These are phyloP conservation scores for Zhuqinia jingwanae DNA, from an alignment of 2,888 invertebrate genomes.

Conservation along the genomic window DNA sequence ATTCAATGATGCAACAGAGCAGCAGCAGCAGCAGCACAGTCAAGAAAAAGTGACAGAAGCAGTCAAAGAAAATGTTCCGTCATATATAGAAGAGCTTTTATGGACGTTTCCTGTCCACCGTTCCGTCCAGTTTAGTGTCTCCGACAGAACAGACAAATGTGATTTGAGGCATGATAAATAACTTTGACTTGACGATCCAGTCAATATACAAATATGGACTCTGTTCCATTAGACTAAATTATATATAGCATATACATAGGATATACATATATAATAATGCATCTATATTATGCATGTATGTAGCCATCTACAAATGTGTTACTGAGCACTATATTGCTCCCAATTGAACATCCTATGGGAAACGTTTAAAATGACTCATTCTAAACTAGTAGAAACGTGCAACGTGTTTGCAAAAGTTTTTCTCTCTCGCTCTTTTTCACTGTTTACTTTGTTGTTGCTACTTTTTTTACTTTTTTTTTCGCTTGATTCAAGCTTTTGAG, in stretches of 20 bases:
- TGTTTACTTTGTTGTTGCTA: not conserved
- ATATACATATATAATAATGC: too few relatives aligned
- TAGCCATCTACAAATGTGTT: too few relatives aligned
- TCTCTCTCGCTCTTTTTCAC: too few relatives aligned
- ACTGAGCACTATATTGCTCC: not conserved
- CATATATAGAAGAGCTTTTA: not conserved
- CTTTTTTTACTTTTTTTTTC: not conserved
- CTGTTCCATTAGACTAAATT: too few relatives aligned
- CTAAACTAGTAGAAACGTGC: not conserved
- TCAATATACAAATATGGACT: too few relatives aligned
- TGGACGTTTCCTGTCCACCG: constrained; percentile 3
- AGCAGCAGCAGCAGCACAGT: not conserved
- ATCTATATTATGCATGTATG: too few relatives aligned
- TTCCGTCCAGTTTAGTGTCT: constrained; percentile 9
- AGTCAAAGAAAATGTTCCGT: not conserved
- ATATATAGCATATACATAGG: too few relatives aligned
- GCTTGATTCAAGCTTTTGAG: constrained; percentile 16
- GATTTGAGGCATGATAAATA: constrained; percentile 43
- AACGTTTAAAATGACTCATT: constrained; percentile 25
- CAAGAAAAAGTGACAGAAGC: too few relatives aligned
- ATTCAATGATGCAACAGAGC: not conserved
- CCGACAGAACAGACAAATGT: constrained; percentile 16
- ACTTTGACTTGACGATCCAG: constrained; percentile 20
- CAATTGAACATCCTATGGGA: constrained; percentile 10
- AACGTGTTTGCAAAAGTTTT: not conserved